phyloP scores from a whole-genome alignment of 2,797 vertebrate species.

The Buceros bicornis region DNA sequence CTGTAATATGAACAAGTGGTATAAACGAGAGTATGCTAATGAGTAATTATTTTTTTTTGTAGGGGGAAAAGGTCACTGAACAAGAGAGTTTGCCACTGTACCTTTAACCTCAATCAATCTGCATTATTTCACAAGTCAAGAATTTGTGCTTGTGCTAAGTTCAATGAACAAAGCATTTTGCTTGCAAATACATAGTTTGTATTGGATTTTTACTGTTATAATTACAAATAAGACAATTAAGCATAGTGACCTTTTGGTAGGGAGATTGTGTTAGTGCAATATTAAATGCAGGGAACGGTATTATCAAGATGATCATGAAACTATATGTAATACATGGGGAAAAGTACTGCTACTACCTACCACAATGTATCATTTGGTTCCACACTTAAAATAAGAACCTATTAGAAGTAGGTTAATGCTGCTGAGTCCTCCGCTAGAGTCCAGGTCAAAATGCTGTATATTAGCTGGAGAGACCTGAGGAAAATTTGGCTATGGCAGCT shows the following conservation, averaged over 20 bases:
- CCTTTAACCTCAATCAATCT: not conserved
- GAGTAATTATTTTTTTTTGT: not conserved
- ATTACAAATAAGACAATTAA: not conserved
- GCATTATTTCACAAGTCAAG: not conserved
- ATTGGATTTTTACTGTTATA: not conserved
- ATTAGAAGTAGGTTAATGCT: not conserved
- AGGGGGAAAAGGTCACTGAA: not conserved
- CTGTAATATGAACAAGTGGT: not conserved
- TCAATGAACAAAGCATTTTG: not conserved
- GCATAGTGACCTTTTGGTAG: not conserved
- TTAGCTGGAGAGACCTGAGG: not conserved
- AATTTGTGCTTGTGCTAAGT: not conserved
- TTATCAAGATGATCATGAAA: not conserved
- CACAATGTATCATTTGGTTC: not conserved
- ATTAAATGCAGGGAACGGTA: not conserved
- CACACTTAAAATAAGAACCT: not conserved
- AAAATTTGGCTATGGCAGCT: not conserved
- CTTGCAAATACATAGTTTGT: not conserved
- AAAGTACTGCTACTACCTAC: not conserved
- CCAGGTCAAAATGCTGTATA: not conserved
- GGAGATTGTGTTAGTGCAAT: not conserved
- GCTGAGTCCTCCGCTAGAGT: rapidly evolving
- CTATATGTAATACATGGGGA: not conserved
- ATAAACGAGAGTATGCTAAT: not conserved
- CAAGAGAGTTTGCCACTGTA: not conserved